Conservation (phyloP, 2,797 vertebrate species). For the Gymnoscopelus microlampas region DNA sequence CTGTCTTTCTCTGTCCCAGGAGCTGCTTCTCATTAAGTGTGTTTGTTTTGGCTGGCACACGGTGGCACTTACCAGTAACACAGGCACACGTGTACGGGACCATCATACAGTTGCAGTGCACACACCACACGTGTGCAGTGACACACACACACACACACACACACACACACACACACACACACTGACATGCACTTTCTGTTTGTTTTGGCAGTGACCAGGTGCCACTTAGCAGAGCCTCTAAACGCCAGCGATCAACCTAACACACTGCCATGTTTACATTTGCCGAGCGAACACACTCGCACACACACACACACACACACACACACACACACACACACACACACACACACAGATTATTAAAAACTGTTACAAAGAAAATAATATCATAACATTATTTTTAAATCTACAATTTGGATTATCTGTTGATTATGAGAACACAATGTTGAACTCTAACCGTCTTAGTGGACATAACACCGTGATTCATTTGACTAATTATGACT, state of each 20-base stretch:
- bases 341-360: no score
- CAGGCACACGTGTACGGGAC: slow-evolving; percentile 31
- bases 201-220: slow-evolving; percentile 80
- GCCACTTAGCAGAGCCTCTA: slow-evolving; percentile 72
- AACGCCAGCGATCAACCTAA: slow-evolving; percentile 52
- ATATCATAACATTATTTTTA: no score
- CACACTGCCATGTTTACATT: slow-evolving; percentile 54
- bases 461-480: no score
- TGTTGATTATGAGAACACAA: no score
- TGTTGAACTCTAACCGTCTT: no score
- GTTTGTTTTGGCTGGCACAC: slow-evolving; percentile 82
- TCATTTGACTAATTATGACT: no score
- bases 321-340: neutral
- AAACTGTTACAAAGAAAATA: no score
- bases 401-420: no score
- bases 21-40: slow-evolving; percentile 85
- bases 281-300: slow-evolving; percentile 34
- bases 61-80: slow-evolving; percentile 80
- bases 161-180: slow-evolving; percentile 23
- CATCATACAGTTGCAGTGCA: neutral
- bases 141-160: neutral
- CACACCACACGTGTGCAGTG: slow-evolving; percentile 10
- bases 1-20: slow-evolving; percentile 62
- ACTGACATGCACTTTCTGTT: slow-evolving; percentile 51
- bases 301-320: neutral